phyloP scores from a whole-genome alignment of 2,888 invertebrate genomes.

The Clepsis dumicolana region DNA sequence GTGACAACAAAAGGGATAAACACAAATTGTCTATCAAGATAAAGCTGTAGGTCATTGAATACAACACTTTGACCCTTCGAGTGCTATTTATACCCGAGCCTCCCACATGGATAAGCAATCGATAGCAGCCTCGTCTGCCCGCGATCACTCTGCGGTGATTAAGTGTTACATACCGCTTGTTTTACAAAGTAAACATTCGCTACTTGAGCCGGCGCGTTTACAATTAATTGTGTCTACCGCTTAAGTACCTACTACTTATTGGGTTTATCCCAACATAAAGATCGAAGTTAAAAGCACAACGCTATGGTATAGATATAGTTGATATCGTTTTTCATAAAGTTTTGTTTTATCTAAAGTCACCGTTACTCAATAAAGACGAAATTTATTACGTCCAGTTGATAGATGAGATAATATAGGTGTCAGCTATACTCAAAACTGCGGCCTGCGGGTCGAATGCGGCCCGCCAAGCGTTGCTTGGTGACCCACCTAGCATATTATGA shows the following conservation, averaged over 20 bases:
- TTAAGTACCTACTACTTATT: not conserved
- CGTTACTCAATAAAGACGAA: too few species aligned
- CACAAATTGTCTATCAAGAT: conserved; percentile 19
- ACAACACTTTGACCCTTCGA: conserved; percentile 52
- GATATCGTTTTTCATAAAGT: too few species aligned
- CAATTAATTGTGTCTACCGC: conserved; percentile 15
- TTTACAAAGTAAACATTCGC: conserved; percentile 34
- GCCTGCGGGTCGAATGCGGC: too few species aligned
- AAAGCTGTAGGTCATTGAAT: conserved; percentile 51
- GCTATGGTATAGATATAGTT: too few species aligned
- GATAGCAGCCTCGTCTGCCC: conserved; percentile 49
- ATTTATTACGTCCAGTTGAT: too few species aligned
- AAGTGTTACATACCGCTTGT: conserved; percentile 37
- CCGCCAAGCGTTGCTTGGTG: too few species aligned
- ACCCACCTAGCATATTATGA: too few species aligned
- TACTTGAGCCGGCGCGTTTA: conserved; percentile 19
- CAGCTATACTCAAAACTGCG: too few species aligned
- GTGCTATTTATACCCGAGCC: conserved; percentile 56
- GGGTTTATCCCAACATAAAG: not conserved
- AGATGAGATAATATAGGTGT: too few species aligned
- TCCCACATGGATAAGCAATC: conserved; percentile 55
- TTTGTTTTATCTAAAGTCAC: too few species aligned
- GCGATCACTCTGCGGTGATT: conserved; percentile 37
- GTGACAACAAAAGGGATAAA: conserved; percentile 5
- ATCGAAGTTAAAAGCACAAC: not conserved